Conservation (phyloP, 2,113 vertebrate genomes). For the Phrynocephalus versicolor region DNA sequence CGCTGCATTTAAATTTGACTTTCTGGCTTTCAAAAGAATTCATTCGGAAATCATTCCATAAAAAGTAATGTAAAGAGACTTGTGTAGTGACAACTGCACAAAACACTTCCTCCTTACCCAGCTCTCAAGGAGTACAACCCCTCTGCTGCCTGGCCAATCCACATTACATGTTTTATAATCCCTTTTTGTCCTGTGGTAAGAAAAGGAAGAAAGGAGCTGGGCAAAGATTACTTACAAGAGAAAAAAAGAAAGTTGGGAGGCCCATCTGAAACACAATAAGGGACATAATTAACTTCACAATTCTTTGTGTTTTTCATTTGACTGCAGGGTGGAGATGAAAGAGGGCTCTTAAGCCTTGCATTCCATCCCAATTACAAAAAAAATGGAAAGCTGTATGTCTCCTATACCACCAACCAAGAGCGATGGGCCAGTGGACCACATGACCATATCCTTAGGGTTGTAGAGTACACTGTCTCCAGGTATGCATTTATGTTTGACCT, state of each 20-base stretch:
- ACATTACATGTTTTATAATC: conserved; percentile 94
- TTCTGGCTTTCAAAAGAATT: conserved; percentile 91
- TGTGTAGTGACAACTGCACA: conserved; percentile 80
- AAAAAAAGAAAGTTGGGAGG: conserved; percentile 75
- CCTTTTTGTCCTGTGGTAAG: conserved; percentile 87
- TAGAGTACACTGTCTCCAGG: conserved; percentile 98
- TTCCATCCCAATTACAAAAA: conserved; percentile 99
- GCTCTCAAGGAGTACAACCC: conserved; percentile 70
- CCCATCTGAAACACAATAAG: conserved; percentile 85
- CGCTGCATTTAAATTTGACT: conserved; percentile 88
- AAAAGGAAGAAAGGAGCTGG: conserved; percentile 80
- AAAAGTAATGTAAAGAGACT: conserved; percentile 82
- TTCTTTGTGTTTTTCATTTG: conserved; percentile 97
- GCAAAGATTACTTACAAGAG: conserved; percentile 81
- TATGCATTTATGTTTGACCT: conserved; percentile 55
- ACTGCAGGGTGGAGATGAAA: conserved; percentile 99
- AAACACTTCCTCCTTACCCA: conserved; percentile 83
- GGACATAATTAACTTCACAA: conserved; percentile 97
- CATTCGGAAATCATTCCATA: conserved; percentile 93
- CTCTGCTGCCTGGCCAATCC: conserved; percentile 32
- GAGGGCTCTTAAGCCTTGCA: conserved; percentile 98
- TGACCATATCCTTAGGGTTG: conserved; percentile 98
- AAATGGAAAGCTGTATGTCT: conserved; percentile 99
- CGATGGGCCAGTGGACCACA: conserved; percentile 98
- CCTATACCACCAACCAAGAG: conserved; percentile 99